Percentiles rank a stretch among this genome's conserved stretches.
phyloP scores from a whole-genome alignment of 2,797 vertebrate species.

The Xerus rutilus region DNA sequence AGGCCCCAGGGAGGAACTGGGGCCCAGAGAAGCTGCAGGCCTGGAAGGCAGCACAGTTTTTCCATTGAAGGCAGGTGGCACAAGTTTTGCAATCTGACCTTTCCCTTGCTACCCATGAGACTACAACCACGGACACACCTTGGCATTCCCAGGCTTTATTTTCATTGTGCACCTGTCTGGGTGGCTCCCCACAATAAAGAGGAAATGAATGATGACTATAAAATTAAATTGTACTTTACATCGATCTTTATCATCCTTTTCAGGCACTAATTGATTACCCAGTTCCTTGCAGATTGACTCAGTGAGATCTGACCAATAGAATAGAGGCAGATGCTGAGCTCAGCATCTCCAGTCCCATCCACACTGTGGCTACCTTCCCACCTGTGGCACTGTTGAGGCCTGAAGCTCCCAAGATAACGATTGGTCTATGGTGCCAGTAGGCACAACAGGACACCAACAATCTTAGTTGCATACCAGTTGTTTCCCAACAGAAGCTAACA shows the following conservation, averaged over 20 bases:
- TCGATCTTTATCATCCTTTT: background rate
- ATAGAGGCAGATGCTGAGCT: background rate
- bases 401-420: background rate
- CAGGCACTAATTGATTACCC: background rate
- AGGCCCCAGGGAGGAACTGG: background rate
- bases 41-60: background rate
- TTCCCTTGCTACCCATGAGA: background rate
- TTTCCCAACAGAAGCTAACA: conserved; percentile 22
- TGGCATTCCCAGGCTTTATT: background rate
- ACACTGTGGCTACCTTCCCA: background rate
- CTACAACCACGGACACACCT: background rate
- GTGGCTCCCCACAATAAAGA: background rate
- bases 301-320: background rate
- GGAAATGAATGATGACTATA: conserved; percentile 11
- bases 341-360: background rate
- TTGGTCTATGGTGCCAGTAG: background rate
- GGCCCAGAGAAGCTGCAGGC: background rate
- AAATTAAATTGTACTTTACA: background rate
- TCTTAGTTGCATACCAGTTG: background rate
- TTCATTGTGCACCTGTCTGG: background rate
- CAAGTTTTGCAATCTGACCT: background rate
- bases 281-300: background rate
- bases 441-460: background rate
- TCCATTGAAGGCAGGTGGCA: background rate
- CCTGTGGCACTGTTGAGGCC: background rate